Conservation (phyloP, 1,140 invertebrate genomes). For the Drosophila sproati region DNA sequence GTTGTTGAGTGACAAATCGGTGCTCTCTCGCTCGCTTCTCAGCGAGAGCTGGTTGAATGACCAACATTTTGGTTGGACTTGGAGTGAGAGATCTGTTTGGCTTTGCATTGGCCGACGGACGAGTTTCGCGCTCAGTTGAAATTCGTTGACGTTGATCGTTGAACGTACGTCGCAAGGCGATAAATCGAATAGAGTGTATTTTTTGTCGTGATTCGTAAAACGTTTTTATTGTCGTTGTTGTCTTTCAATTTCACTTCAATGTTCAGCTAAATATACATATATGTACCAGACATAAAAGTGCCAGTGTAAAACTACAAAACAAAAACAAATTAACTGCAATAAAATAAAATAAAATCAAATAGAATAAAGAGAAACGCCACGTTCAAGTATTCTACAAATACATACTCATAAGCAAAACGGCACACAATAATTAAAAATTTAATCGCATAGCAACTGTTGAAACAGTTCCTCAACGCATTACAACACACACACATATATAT, state of each 20-base stretch:
- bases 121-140: conserved; percentile 45
- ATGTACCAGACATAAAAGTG: conserved; percentile 31
- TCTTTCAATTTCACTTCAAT: conserved; percentile 66
- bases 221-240: conserved; percentile 42
- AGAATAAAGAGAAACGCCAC: conserved; percentile 51
- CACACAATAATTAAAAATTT: conserved; percentile 47
- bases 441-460: conserved; percentile 36
- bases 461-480: not conserved
- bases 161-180: conserved; percentile 55
- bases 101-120: conserved; percentile 11
- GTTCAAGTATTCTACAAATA: conserved; percentile 61
- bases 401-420: conserved; percentile 15
- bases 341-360: conserved; percentile 15
- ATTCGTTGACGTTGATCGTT: conserved; percentile 57
- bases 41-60: conserved; percentile 10
- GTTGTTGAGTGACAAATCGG: conserved; percentile 39
- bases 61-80: conserved; percentile 19
- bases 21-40: conserved; percentile 1
- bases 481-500: not conserved
- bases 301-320: conserved; percentile 15
- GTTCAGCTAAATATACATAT: conserved; percentile 68
- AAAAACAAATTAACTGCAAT: conserved; percentile 14
- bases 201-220: conserved; percentile 38
- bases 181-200: conserved; percentile 4
- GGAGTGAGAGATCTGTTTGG: conserved; percentile 14